Conservation (phyloP, 1,140 invertebrate species). For the Hormaphis cornu region DNA sequence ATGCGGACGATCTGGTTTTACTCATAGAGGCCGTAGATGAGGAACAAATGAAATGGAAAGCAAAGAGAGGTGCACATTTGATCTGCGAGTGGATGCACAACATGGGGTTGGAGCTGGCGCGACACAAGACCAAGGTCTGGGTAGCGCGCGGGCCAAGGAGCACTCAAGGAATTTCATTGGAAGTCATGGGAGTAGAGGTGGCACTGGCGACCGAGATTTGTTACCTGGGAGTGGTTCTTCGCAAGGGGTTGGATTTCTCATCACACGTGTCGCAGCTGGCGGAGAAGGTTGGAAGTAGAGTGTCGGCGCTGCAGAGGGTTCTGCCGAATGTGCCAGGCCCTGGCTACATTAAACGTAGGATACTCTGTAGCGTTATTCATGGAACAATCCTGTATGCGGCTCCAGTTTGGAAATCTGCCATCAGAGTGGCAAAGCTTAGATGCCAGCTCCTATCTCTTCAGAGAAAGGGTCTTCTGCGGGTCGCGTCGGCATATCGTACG, state of each 20-base stretch:
- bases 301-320: too few species aligned
- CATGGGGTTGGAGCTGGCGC: background rate
- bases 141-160: background rate
- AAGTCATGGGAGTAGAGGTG: background rate
- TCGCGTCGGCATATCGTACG: background rate
- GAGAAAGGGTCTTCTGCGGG: background rate
- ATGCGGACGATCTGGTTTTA: background rate
- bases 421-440: rapidly evolving
- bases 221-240: background rate
- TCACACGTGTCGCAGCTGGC: background rate
- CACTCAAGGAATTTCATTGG: too few species aligned
- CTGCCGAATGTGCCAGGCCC: background rate
- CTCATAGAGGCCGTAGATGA: background rate
- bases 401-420: background rate
- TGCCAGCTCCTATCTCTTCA: background rate
- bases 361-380: background rate
- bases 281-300: background rate
- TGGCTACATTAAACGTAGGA: background rate
- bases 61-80: background rate
- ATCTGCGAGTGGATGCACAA: background rate
- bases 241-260: background rate
- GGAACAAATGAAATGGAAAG: background rate
- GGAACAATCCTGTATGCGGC: background rate
- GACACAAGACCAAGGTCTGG: background rate
- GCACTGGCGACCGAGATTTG: background rate